Evolutionary conservation across 1,140 invertebrate genomes (phyloP).

Genomic region (Aphelenchoides fujianensis): DNA sequence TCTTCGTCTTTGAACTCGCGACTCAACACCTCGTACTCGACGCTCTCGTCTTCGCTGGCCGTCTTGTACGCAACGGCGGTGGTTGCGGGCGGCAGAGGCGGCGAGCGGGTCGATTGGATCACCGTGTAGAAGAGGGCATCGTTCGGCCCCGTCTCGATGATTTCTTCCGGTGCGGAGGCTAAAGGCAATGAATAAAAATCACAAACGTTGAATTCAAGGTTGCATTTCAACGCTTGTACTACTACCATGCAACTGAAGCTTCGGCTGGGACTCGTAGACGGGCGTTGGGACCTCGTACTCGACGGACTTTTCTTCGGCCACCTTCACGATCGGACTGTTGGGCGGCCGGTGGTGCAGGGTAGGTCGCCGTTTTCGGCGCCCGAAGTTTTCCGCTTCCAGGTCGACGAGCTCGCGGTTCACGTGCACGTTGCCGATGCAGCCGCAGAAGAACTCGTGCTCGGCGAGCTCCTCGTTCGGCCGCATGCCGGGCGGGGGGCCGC

Average conservation of each 20-base stretch:
- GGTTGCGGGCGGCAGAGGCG: neutral
- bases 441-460: constrained; percentile 31
- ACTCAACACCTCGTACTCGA: no score
- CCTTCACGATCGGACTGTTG: neutral
- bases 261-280: neutral
- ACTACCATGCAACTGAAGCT: neutral
- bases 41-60: neutral
- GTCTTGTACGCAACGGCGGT: no score
- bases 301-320: neutral
- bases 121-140: neutral
- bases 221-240: no score
- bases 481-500: constrained; percentile 54
- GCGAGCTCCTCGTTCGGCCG: constrained; percentile 25
- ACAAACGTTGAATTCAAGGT: no score
- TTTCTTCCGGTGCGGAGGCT: neutral
- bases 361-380: constrained; percentile 13
- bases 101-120: neutral
- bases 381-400: neutral
- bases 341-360: constrained; percentile 3
- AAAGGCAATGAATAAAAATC: no score
- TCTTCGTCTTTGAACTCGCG: no score
- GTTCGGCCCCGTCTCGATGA: neutral
- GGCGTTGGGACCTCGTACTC: neutral
- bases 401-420: constrained; percentile 6
- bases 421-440: no score